These are phyloP conservation scores for Mylabris phalerata DNA, from an alignment of 1,140 invertebrate genomes.

Conservation along the genomic window DNA sequence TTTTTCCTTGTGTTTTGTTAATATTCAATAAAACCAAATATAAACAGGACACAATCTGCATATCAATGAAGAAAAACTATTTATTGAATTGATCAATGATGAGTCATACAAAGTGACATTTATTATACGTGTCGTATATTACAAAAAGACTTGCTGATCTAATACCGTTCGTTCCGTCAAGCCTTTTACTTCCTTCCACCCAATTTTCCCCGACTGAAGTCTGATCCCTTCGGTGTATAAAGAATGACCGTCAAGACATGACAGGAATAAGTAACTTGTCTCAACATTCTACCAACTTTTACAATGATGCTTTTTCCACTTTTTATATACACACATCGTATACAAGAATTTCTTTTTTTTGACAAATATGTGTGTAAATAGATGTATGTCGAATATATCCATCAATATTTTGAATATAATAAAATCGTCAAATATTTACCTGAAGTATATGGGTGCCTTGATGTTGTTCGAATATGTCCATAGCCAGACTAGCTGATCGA, in stretches of 20 bases:
- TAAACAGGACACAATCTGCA: not conserved
- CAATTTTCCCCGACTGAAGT: constrained; percentile 33
- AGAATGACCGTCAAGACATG: constrained; percentile 42
- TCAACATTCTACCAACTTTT: not conserved
- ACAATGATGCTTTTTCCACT: not conserved
- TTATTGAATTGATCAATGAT: constrained; percentile 5
- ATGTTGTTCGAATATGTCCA: constrained; percentile 90
- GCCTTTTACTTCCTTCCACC: constrained; percentile 30
- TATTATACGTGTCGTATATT: constrained; percentile 18
- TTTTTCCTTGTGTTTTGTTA: not conserved
- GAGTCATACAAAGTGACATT: constrained; percentile 14
- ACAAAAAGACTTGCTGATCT: constrained; percentile 17
- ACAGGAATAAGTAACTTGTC: constrained; percentile 38
- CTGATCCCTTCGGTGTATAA: constrained; percentile 40
- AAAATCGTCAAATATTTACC: constrained; percentile 50
- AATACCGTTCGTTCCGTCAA: constrained; percentile 18
- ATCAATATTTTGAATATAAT: no score
- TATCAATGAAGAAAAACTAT: not conserved
- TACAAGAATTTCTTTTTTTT: constrained; percentile 6
- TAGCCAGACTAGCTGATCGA: constrained; percentile 58
- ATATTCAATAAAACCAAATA: not conserved
- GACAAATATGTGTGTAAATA: constrained; percentile 26
- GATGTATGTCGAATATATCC: not conserved
- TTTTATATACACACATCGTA: not conserved
- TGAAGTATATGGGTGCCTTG: constrained; percentile 96